Evolutionary conservation across 1,140 invertebrate species (phyloP).

Genomic region (Caerostris extrusa): DNA sequence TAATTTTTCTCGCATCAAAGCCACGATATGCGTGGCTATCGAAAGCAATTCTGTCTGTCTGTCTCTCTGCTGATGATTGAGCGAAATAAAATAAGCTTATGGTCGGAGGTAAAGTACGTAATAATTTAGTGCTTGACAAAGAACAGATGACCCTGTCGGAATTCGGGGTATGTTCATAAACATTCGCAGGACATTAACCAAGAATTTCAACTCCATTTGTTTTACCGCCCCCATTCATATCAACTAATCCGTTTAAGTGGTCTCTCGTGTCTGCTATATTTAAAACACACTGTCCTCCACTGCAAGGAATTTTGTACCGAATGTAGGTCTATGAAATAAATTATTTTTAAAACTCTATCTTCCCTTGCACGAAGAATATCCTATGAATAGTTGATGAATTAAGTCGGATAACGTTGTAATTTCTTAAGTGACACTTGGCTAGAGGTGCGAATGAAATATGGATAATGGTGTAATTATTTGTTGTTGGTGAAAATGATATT

Average conservation of each 20-base stretch:
- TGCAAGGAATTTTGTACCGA: constrained; percentile 5
- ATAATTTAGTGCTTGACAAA: constrained; percentile 74
- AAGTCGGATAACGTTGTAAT: neutral
- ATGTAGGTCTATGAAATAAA: neutral
- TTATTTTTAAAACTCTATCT: neutral
- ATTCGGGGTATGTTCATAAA: constrained; percentile 70
- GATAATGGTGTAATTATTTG: no score
- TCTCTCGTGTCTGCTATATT: constrained; percentile 23
- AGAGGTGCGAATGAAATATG: no score
- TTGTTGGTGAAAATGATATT: no score
- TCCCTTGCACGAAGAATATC: neutral
- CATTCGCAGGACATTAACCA: constrained; percentile 72
- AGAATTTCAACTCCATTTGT: constrained; percentile 72
- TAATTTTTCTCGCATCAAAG: constrained; percentile 10
- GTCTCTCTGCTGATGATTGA: constrained; percentile 2
- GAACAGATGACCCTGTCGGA: constrained; percentile 73
- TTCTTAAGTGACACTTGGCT: no score
- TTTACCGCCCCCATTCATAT: constrained; percentile 66
- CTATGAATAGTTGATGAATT: constrained; percentile 4
- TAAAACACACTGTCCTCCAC: constrained; percentile 19
- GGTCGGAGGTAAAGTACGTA: constrained; percentile 47
- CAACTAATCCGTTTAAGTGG: constrained; percentile 72
- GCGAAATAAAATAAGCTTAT: constrained; percentile 55
- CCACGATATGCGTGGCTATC: neutral
- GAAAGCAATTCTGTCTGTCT: neutral